Base-by-base conservation (phyloP, 2,888 invertebrate genomes). In the Ctena decussata region DNA sequence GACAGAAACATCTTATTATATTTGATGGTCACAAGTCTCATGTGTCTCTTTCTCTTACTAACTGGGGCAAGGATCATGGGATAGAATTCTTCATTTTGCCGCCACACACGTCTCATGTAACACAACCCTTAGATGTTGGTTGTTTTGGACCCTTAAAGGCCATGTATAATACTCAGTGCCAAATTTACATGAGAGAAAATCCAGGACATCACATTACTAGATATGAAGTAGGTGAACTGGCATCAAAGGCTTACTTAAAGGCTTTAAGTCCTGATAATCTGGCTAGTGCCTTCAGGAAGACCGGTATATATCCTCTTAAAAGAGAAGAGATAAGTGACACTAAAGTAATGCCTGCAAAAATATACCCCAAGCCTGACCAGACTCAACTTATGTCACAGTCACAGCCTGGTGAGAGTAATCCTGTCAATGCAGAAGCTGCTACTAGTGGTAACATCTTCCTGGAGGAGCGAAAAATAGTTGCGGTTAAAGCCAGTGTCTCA, bases 11-110 rank as follows among this genome's bases (percentile, higher is more conserved):
- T 30, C 65, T 79, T 0, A 76, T 84, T 0, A 79, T 86, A 49
- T 79, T 84, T 73, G 86, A 86, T 84, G 79, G 84, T 0, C 84
- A 86, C 27, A 79, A 75, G 27, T 86, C 84, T 11, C 84, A 81
- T 76, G 72, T 86, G 0, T 76, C 76, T n/a, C 71, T 82, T 18
- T 72, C 77, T 15, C 30, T 84, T 39, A 75, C 35, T 2, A 65
- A 84, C 30, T 82, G 82, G 79, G 77, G 81, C 1, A 79, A 82
- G 73, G 32, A 37, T 15, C 27, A 87, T 65, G 70, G 69, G 24
- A 53, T 84, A 11, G 75, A 41, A 1, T 80, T 86, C 39, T 84
- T 57, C 24, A 65, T 84, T 5, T 65, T 84, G 57, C 86, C 83
- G 41, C 77, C 82, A 27, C 84, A 83, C 35, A 75, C 77, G 15